A percentile compares a stretch with the other conserved stretches of the same genome.
Evolutionary conservation across 2,888 invertebrate genomes (phyloP).

Genomic region (Napeogenes inachia): DNA sequence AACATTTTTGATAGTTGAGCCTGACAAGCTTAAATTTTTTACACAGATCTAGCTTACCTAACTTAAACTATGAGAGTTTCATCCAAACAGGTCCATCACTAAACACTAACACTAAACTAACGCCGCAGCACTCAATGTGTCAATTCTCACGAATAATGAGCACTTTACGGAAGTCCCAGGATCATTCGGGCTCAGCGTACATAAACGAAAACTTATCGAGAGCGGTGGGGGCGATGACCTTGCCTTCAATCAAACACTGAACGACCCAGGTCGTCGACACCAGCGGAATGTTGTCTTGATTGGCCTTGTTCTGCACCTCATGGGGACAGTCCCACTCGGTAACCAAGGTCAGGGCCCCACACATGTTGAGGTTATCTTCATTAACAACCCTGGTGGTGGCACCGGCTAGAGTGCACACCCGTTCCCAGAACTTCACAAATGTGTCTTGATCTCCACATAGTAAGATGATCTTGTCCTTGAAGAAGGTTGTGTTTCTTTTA

Average conservation of each 20-base stretch:
- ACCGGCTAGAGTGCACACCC: slow-evolving; percentile 78
- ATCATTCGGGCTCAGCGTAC: slow-evolving; percentile 74
- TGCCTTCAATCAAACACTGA: slow-evolving; percentile 81
- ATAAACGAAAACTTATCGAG: slow-evolving; percentile 76
- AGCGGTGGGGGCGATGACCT: slow-evolving; percentile 64
- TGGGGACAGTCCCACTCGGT: slow-evolving; percentile 80
- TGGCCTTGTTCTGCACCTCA: slow-evolving; percentile 73
- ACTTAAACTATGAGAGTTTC: no score
- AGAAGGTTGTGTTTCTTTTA: slow-evolving; percentile 52
- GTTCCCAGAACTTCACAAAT: slow-evolving; percentile 79
- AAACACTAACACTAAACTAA: slow-evolving; percentile 28
- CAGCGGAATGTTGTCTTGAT: slow-evolving; percentile 78
- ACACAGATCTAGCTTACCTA: no score
- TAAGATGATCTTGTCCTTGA: slow-evolving; percentile 69
- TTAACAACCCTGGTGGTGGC: slow-evolving; percentile 68
- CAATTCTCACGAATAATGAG: slow-evolving; percentile 72
- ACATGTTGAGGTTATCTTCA: slow-evolving; percentile 67
- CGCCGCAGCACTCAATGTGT: slow-evolving; percentile 53
- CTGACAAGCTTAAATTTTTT: no score
- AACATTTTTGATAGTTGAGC: no score
- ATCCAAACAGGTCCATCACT: slow-evolving; percentile 3
- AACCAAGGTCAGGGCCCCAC: slow-evolving; percentile 74
- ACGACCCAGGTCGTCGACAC: slow-evolving; percentile 83
- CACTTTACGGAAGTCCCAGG: slow-evolving; percentile 70
- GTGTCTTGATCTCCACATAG: slow-evolving; percentile 73